Evolutionary conservation across 2,888 invertebrate species (phyloP).

Genomic region (Campaea margaritaria): DNA sequence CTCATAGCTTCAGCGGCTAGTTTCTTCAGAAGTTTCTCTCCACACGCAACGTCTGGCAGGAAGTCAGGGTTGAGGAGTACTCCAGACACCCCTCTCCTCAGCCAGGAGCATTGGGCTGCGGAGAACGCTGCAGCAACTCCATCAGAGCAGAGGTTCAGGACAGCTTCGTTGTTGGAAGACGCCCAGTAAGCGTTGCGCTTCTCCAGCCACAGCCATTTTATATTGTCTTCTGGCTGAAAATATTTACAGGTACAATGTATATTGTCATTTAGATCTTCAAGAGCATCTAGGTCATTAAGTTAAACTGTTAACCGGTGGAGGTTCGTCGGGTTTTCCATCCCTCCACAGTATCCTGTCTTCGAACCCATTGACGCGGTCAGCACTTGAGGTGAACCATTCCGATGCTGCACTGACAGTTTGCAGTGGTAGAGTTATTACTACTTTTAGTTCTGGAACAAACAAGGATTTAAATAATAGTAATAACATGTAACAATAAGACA

Average conservation of each 20-base stretch:
- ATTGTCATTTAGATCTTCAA: neutral
- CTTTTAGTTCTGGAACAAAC: slow-evolving; percentile 77
- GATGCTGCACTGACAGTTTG: slow-evolving; percentile 88
- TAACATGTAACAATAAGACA: no score
- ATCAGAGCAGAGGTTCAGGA: slow-evolving; percentile 72
- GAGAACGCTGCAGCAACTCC: slow-evolving; percentile 58
- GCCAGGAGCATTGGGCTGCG: slow-evolving; percentile 68
- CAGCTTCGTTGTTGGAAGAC: slow-evolving; percentile 55
- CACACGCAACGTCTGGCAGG: slow-evolving; percentile 54
- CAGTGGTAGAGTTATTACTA: slow-evolving; percentile 67
- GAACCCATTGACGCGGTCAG: slow-evolving; percentile 83
- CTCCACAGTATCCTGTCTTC: slow-evolving; percentile 91
- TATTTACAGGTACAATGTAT: neutral
- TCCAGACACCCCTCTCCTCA: slow-evolving; percentile 67
- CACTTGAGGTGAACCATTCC: slow-evolving; percentile 90
- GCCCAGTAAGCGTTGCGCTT: slow-evolving; percentile 61
- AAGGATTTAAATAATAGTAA: no score
- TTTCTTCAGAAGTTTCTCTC: slow-evolving; percentile 61
- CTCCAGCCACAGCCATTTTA: slow-evolving; percentile 66
- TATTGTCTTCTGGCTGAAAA: slow-evolving; percentile 46
- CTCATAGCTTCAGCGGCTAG: slow-evolving; percentile 64
- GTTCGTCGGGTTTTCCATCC: slow-evolving; percentile 67
- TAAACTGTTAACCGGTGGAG: no score
- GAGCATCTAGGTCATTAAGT: slow-evolving; percentile 1
- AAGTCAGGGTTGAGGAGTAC: slow-evolving; percentile 69